Conservation (phyloP, 2,888 invertebrate genomes). For the Plutella xylostella region DNA sequence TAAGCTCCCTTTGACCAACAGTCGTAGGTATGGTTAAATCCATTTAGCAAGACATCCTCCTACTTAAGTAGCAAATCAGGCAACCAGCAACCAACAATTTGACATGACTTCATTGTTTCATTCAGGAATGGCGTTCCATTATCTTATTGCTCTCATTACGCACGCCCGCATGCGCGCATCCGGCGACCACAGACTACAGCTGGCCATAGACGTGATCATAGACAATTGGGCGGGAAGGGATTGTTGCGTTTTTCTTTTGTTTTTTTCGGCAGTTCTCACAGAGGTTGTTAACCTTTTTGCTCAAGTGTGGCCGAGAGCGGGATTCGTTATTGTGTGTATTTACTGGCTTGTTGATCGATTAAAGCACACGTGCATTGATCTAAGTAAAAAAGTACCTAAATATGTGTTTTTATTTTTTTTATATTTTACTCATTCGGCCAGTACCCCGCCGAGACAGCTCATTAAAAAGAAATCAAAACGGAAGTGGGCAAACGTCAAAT, state of each 20-base stretch:
- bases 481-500: slow-evolving; percentile 22
- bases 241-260: slow-evolving; percentile 21
- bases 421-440: no score
- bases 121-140: slow-evolving; percentile 38
- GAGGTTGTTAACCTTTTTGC: slow-evolving; percentile 18
- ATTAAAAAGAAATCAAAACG: slow-evolving; percentile 20
- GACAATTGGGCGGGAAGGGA: slow-evolving; percentile 43
- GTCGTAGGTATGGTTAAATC: no score
- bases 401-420: no score
- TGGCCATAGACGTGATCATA: slow-evolving; percentile 38
- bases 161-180: slow-evolving; percentile 52
- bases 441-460: background rate
- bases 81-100: slow-evolving; percentile 27
- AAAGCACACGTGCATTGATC: no score
- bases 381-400: no score
- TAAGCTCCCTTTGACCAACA: no score
- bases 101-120: slow-evolving; percentile 47
- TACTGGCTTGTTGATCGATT: no score
- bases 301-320: background rate
- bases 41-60: no score
- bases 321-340: no score
- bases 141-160: slow-evolving; percentile 54
- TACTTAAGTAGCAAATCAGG: no score
- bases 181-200: slow-evolving; percentile 32
- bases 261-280: slow-evolving; percentile 16